Evolutionary conservation across 2,113 vertebrate genomes (phyloP).

Genomic region (Elephas maximus): DNA sequence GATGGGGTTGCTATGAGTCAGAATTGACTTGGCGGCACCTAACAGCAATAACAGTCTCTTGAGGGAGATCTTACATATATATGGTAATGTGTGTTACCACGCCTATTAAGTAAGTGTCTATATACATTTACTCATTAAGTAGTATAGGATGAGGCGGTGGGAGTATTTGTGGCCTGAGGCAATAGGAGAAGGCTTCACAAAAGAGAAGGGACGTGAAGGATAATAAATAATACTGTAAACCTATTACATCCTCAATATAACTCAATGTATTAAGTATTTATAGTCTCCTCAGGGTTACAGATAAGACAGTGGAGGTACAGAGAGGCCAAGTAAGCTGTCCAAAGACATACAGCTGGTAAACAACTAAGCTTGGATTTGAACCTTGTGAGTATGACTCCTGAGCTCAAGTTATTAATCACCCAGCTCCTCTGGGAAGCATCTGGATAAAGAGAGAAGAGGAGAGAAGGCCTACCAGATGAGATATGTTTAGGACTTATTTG

Average conservation of each 20-base stretch:
- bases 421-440: not conserved
- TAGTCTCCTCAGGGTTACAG: not conserved
- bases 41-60: not conserved
- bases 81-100: not conserved
- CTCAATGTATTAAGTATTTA: not conserved
- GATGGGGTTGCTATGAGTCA: not conserved
- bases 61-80: not conserved
- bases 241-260: not conserved
- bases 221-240: not conserved
- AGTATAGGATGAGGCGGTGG: not conserved
- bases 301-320: not conserved
- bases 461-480: not conserved
- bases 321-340: not conserved
- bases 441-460: not conserved
- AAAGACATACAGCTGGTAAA: not conserved
- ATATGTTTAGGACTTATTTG: not conserved
- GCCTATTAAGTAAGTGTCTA: not conserved
- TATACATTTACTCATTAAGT: not conserved
- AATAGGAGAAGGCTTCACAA: not conserved
- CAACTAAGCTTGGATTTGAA: not conserved
- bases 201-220: not conserved
- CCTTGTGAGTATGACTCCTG: not conserved
- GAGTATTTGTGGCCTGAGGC: not conserved
- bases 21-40: not conserved
- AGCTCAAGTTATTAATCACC: slow-evolving; percentile 8